Percentiles rank a stretch among this genome's conserved stretches.
These are phyloP conservation scores for Chymomyza fuscimana DNA, from an alignment of 2,888 invertebrate genomes.

Conservation along the genomic window DNA sequence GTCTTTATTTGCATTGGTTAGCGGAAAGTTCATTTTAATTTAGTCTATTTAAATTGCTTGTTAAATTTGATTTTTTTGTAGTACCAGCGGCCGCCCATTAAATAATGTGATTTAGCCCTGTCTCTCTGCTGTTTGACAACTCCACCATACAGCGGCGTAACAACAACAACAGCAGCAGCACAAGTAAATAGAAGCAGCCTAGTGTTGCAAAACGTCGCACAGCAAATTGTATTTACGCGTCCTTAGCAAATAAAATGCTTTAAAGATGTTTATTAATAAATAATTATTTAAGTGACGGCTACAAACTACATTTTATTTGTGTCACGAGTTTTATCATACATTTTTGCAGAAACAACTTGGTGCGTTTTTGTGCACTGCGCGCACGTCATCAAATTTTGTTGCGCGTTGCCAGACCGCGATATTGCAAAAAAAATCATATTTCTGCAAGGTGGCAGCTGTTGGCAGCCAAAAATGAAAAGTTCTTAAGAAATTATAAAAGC, in stretches of 20 bases:
- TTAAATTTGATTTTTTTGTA: conserved; percentile 8
- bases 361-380: background rate
- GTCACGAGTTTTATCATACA: background rate
- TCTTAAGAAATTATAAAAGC: background rate
- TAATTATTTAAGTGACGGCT: background rate
- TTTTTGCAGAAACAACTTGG: background rate
- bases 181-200: background rate
- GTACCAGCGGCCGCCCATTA: conserved; percentile 35
- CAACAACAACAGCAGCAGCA: conserved; percentile 27
- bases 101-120: conserved; percentile 29
- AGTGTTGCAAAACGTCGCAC: background rate
- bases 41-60: conserved; percentile 4
- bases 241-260: no score
- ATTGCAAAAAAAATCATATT: background rate
- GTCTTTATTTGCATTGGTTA: conserved; percentile 84
- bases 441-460: background rate
- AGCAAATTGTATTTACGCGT: background rate
- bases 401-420: background rate
- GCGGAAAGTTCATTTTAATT: conserved; percentile 75
- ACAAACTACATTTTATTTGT: background rate
- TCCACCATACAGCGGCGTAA: conserved; percentile 21
- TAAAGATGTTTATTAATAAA: no score
- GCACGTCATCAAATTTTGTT: background rate
- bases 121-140: conserved; percentile 6
- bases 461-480: background rate